Evolutionary conservation across 1,140 invertebrate genomes (phyloP).

Genomic region (Eufriesea mexicana): DNA sequence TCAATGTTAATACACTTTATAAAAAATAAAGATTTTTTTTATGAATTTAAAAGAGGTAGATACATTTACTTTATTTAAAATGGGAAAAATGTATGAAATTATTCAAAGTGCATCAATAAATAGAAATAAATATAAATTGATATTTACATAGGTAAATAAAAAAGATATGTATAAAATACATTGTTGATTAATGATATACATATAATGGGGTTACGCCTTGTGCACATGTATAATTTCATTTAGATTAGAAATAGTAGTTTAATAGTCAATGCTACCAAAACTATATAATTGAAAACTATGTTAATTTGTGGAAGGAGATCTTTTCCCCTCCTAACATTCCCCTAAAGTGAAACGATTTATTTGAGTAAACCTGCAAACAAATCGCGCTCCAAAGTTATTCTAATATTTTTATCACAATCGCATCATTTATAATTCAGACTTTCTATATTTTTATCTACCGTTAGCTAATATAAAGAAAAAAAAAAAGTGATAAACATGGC

Average conservation of each 20-base stretch:
- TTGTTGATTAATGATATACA: background rate
- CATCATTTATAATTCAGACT: background rate
- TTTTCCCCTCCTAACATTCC: background rate
- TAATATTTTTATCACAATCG: background rate
- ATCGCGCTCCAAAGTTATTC: background rate
- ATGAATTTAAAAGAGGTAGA: background rate
- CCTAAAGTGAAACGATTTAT: background rate
- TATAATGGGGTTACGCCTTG: background rate
- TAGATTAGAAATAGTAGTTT: background rate
- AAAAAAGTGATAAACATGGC: background rate
- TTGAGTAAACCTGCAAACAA: background rate
- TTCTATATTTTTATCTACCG: background rate
- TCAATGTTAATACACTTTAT: conserved; percentile 6
- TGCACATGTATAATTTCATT: background rate
- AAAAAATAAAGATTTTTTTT: conserved; percentile 16
- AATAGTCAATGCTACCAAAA: background rate
- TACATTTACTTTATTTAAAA: no score
- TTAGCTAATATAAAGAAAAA: background rate
- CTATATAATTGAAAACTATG: background rate
- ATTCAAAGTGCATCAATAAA: no score
- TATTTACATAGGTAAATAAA: background rate
- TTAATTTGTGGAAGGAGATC: background rate
- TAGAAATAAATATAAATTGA: no score
- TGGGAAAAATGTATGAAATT: no score
- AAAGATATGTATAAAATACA: background rate